phyloP scores from a whole-genome alignment of 2,797 vertebrate genomes.

The Aldrovandia affinis region DNA sequence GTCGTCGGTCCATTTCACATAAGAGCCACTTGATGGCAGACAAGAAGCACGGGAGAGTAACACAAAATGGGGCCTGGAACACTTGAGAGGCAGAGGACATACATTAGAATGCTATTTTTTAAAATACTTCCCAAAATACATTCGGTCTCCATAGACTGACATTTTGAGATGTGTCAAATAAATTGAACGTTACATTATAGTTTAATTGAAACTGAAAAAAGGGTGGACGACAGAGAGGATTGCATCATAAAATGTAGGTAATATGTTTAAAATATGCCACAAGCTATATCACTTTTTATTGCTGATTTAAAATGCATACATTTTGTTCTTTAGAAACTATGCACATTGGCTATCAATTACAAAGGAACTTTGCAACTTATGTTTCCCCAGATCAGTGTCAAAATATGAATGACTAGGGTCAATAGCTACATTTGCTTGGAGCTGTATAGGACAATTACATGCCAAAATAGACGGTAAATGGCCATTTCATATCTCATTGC shows the following conservation, averaged over 20 bases:
- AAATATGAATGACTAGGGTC: neutral
- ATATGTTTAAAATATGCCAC: neutral
- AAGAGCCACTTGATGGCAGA: slow-evolving; percentile 35
- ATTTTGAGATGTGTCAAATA: slow-evolving; percentile 10
- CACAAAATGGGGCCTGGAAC: neutral
- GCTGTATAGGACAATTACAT: neutral
- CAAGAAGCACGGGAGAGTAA: neutral
- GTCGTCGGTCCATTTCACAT: neutral
- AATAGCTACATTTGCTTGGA: slow-evolving; percentile 1
- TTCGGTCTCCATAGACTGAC: neutral
- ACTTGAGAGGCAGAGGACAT: neutral
- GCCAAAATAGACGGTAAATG: neutral
- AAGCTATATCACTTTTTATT: neutral
- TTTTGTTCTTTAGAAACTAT: neutral
- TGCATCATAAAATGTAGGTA: neutral
- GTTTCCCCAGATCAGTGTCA: neutral
- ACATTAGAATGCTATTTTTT: neutral
- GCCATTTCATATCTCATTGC: slow-evolving; percentile 28
- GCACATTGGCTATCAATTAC: neutral
- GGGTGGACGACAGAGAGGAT: neutral
- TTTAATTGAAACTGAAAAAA: neutral
- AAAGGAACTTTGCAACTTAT: neutral
- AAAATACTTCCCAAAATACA: neutral
- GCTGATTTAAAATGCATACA: neutral
- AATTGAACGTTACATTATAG: slow-evolving; percentile 4